Percentiles rank a stretch among this genome's conserved stretches.
phyloP scores from a whole-genome alignment of 2,113 vertebrate species.

The Dromas ardeola region DNA sequence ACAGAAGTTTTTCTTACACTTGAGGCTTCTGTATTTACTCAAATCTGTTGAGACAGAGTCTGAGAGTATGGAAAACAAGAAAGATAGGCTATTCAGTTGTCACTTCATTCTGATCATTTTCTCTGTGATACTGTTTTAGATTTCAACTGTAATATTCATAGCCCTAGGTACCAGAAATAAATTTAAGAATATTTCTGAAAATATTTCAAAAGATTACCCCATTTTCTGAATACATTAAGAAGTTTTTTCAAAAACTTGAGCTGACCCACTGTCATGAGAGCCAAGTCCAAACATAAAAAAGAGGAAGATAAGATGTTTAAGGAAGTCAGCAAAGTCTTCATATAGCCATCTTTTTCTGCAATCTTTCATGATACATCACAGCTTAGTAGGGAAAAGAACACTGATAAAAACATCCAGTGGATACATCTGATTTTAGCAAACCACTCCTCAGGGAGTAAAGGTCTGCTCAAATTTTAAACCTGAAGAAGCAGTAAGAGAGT shows the following conservation, averaged over 20 bases:
- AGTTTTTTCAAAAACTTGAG: background rate
- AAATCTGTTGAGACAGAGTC: background rate
- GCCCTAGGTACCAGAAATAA: background rate
- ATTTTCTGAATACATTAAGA: constrained; percentile 29
- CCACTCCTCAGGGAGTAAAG: background rate
- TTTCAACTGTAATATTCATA: constrained; percentile 22
- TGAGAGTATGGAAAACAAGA: background rate
- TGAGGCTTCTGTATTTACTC: background rate
- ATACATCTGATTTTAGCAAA: background rate
- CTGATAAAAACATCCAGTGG: background rate
- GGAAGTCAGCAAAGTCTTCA: background rate
- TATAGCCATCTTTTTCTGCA: background rate
- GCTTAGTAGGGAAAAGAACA: background rate
- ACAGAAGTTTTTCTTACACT: background rate
- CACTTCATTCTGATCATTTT: background rate
- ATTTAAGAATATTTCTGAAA: background rate
- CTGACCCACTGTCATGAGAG: background rate
- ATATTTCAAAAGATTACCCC: background rate
- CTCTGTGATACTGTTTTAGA: background rate
- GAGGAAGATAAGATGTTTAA: background rate
- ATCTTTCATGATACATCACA: background rate
- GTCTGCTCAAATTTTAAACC: background rate
- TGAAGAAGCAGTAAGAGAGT: background rate
- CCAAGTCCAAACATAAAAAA: background rate
- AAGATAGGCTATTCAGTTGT: background rate